Percentiles rank a stretch among this genome's conserved stretches.
Evolutionary conservation across 2,113 vertebrate genomes (phyloP).

Genomic region (Rhineura floridana): DNA sequence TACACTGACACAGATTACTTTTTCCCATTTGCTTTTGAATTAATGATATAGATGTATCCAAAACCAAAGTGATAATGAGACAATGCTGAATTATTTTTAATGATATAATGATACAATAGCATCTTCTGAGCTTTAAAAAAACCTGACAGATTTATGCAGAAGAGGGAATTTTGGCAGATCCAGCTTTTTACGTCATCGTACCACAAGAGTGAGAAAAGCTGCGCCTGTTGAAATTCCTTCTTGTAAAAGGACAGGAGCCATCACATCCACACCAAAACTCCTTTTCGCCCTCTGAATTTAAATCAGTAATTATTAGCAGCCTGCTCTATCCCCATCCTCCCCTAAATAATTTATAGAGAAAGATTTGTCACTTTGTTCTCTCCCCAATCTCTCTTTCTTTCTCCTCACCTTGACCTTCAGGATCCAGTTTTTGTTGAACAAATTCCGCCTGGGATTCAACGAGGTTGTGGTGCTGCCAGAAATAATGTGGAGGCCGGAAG

Average conservation of each 20-base stretch:
- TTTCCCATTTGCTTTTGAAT: no score
- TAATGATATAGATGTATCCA: no score
- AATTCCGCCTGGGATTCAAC: conserved; percentile 75
- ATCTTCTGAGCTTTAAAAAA: no score
- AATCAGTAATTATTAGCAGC: neutral
- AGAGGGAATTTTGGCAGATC: neutral
- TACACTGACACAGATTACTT: no score
- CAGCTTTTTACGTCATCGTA: neutral
- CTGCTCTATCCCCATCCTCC: no score
- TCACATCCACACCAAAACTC: neutral
- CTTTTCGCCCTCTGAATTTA: neutral
- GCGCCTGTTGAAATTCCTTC: neutral
- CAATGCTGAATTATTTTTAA: no score
- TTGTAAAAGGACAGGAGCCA: neutral
- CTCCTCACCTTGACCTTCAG: conserved; percentile 48
- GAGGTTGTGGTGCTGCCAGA: conserved; percentile 79
- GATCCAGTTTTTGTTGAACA: conserved; percentile 72
- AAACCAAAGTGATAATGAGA: no score
- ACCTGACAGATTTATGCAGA: neutral
- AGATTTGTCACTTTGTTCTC: neutral
- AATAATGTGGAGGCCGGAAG: conserved; percentile 66
- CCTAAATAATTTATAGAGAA: no score
- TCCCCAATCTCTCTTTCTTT: neutral
- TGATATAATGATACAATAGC: no score
- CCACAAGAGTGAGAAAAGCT: neutral